A percentile compares a stretch with the other conserved stretches of the same genome.
Evolutionary conservation across 2,888 invertebrate genomes (phyloP).

Genomic region (Drosophila greeni): DNA sequence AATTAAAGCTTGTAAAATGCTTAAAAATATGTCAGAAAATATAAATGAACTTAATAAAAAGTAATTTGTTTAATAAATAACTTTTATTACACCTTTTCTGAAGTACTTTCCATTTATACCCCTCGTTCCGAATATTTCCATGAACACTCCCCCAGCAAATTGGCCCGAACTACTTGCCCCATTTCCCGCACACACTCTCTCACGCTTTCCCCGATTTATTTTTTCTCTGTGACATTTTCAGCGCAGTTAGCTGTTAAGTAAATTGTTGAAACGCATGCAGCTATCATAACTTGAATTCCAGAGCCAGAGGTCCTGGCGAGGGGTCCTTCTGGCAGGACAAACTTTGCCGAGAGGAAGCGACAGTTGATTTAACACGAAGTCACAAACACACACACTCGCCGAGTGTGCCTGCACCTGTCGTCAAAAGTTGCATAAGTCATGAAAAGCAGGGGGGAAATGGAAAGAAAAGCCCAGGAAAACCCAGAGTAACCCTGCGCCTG

Average conservation of each 20-base stretch:
- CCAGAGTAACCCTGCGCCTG: slow-evolving; percentile 9
- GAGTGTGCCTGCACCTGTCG: slow-evolving; percentile 64
- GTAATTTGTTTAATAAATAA: background rate
- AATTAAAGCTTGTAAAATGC: background rate
- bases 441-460: slow-evolving; percentile 45
- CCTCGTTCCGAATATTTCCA: background rate
- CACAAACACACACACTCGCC: slow-evolving; percentile 26
- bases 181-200: slow-evolving; percentile 9
- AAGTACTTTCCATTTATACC: no score
- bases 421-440: slow-evolving; percentile 71
- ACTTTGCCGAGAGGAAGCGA: slow-evolving; percentile 69
- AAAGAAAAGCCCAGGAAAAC: background rate
- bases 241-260: slow-evolving; percentile 54
- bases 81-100: background rate
- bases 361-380: slow-evolving; percentile 68
- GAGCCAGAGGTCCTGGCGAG: slow-evolving; percentile 35
- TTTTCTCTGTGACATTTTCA: slow-evolving; percentile 29
- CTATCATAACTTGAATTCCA: slow-evolving; percentile 62
- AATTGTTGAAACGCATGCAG: slow-evolving; percentile 59
- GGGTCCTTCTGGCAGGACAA: slow-evolving; percentile 53
- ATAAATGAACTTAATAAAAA: background rate
- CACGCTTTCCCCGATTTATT: slow-evolving; percentile 28
- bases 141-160: background rate
- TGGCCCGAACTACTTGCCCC: slow-evolving; percentile 9
- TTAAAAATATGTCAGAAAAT: background rate